phyloP scores from a whole-genome alignment of 2,888 invertebrate genomes.

The Microchrysa polita region DNA sequence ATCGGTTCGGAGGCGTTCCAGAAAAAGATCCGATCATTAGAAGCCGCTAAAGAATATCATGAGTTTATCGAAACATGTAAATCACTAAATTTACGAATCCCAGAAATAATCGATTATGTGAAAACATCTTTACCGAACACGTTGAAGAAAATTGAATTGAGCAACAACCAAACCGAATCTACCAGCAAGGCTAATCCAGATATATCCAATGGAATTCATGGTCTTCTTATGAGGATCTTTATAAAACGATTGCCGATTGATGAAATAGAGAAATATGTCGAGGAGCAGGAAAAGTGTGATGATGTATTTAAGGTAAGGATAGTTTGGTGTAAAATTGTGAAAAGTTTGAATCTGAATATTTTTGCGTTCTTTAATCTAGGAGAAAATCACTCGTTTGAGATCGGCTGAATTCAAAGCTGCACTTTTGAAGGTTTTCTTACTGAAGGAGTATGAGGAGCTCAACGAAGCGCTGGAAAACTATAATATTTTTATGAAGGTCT shows the following conservation, averaged over 20 bases:
- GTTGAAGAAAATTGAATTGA: neutral
- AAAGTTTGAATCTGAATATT: neutral
- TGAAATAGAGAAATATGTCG: neutral
- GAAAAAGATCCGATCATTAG: neutral
- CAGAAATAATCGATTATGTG: neutral
- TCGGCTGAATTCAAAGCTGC: neutral
- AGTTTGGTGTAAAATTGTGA: neutral
- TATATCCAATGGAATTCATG: constrained; percentile 16
- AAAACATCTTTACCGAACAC: neutral
- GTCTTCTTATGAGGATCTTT: constrained; percentile 27
- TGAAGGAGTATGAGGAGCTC: constrained; percentile 10
- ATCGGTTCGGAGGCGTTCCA: constrained; percentile 5
- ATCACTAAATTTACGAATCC: neutral
- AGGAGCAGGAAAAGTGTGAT: constrained; percentile 1
- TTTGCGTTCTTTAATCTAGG: constrained; percentile 2
- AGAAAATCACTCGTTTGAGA: constrained; percentile 1
- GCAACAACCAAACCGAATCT: no score
- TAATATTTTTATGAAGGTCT: constrained; percentile 13
- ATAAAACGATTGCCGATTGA: neutral
- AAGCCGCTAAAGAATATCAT: neutral
- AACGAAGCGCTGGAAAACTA: constrained; percentile 1
- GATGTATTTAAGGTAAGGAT: constrained; percentile 16
- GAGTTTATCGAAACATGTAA: neutral
- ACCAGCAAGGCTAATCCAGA: neutral
- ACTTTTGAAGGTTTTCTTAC: neutral